Evolutionary conservation across 2,113 vertebrate species (phyloP).

Genomic region (Sminthopsis crassicaudata): DNA sequence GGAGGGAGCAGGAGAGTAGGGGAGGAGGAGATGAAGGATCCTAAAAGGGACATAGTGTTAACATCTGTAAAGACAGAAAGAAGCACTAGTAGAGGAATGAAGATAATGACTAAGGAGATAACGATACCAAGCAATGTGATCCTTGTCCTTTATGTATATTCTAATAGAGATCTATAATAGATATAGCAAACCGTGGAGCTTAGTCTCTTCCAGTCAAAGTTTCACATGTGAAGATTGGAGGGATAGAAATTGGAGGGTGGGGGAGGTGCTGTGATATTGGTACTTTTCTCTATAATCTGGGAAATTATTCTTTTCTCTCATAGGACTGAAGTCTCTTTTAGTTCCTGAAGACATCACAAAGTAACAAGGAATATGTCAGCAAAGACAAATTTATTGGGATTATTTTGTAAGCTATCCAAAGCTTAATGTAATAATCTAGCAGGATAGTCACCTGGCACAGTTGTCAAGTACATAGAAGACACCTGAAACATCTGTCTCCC

Average conservation of each 20-base stretch:
- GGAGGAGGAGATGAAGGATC: not conserved
- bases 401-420: not conserved
- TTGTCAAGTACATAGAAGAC: not conserved
- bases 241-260: not conserved
- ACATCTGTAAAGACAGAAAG: not conserved
- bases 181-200: not conserved
- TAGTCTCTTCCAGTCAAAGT: not conserved
- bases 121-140: not conserved
- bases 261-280: not conserved
- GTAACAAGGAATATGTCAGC: not conserved
- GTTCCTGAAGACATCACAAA: not conserved
- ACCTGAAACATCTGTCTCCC: not conserved
- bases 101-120: not conserved
- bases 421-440: not conserved
- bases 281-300: not conserved
- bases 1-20: not conserved
- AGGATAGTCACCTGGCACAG: not conserved
- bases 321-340: conserved; percentile 45
- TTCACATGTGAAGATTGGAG: not conserved
- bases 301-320: conserved; percentile 29
- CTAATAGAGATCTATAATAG: not conserved
- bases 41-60: not conserved
- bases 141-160: not conserved
- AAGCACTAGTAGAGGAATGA: not conserved
- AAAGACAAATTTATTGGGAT: not conserved